These are phyloP conservation scores for Drosophila melanogaster DNA, from an alignment of 1,140 invertebrate genomes.

Conservation along the genomic window DNA sequence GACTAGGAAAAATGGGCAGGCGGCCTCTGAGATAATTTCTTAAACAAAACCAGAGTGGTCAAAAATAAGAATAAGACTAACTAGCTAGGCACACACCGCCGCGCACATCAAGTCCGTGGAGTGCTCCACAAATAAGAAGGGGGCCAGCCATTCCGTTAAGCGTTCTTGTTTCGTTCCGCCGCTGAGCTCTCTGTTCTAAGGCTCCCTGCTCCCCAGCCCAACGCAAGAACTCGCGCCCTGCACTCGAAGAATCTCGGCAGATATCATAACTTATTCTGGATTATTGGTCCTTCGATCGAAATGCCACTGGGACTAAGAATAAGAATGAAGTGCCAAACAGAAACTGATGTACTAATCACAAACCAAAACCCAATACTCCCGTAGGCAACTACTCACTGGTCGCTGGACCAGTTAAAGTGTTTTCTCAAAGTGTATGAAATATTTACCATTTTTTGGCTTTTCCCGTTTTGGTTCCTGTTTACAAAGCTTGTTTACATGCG, in stretches of 20 bases:
- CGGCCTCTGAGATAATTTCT: constrained; percentile 20
- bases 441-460: neutral
- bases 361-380: too few species aligned
- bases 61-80: constrained; percentile 54
- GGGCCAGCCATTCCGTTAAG: constrained; percentile 24
- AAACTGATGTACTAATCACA: too few species aligned
- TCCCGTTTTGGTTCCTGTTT: constrained; percentile 23
- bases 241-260: neutral
- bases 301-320: neutral
- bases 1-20: constrained; percentile 13
- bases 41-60: constrained; percentile 22
- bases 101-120: constrained; percentile 24
- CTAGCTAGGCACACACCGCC: constrained; percentile 49
- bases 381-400: too few species aligned
- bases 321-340: too few species aligned
- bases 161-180: constrained; percentile 31
- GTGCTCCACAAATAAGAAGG: constrained; percentile 60
- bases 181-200: neutral
- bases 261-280: neutral
- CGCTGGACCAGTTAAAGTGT: neutral
- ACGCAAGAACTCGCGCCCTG: neutral
- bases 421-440: neutral
- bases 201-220: constrained; percentile 1
- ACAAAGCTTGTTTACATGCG: constrained; percentile 5
- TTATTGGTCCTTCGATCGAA: neutral